Evolutionary conservation across 2,888 invertebrate species (phyloP), one percentile per base, ranked within the genome.

Genomic region (Nasonia oneida): DNA sequence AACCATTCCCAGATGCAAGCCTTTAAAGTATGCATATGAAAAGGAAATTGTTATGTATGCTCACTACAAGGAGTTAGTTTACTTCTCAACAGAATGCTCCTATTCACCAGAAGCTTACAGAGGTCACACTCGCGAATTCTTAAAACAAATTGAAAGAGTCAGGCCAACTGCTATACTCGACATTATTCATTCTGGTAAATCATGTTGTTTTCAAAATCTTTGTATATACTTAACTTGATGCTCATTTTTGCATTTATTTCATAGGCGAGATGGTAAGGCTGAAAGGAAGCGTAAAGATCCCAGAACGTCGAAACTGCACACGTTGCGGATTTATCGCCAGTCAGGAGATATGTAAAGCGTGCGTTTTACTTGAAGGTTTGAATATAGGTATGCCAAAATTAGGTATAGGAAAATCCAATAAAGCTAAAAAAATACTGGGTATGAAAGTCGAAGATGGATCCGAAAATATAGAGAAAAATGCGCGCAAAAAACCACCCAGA

Each of bases 41-140:
- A 99, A 99, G 92, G 99, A 99, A 94, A 99, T 99, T 91, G 99
- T 99, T 0, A 98, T 99, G 98, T 99, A 99, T 94, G 99, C 99
- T 0, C 98, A 99, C 93, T 99, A 98, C 93, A 98, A 98, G 92
- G 97, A 98, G 91, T 94, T 99, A 47, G 96, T 99, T 12, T 99
- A 99, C 93, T 99, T 99, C 94, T 99, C 99, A 2, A 99, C 99
- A 0, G 99, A 99, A 94, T 99, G 99, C 94, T 96, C 98, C 76
- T 99, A 99, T 94, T 98, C 99, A 2, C 99, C 99, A 0, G 98
- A 99, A 94, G 99, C 99, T 0, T 99, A 99, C 93, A 95, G 99
- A 91, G 98, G 98, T 0, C 97, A 98, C 93, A 98, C 98, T 0
- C 94, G 99, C 90, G 96, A 97, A 0, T 96, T 97, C 90, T 95